Evolutionary conservation across 37 sponge, comb jelly and placozoan genomes (phyloP).

Genomic region (Bolinopsis microptera): DNA sequence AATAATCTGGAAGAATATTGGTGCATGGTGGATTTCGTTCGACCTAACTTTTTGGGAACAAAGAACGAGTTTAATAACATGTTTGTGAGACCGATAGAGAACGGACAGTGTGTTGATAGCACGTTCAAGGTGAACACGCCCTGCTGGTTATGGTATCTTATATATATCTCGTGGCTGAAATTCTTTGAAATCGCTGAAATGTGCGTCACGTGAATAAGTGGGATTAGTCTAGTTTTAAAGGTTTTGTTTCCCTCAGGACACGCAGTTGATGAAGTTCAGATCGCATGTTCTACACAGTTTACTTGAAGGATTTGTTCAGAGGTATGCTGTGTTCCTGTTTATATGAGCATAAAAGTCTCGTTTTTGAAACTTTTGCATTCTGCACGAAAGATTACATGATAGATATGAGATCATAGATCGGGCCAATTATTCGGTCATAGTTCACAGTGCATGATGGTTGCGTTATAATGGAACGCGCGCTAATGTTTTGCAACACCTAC

Average conservation of each 20-base stretch:
- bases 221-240: too few relatives aligned
- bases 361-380: not conserved
- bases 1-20: constrained; percentile 98
- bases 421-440: not conserved
- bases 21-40: constrained; percentile 99
- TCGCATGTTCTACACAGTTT: constrained; percentile 72
- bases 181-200: not conserved
- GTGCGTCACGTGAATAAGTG: not conserved
- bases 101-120: constrained; percentile 97
- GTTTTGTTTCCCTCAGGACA: constrained; percentile 71
- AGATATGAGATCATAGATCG: not conserved
- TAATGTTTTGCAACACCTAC: not conserved
- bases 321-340: not conserved
- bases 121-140: constrained; percentile 70
- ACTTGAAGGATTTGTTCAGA: constrained; percentile 71
- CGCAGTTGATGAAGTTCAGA: constrained; percentile 69
- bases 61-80: constrained; percentile 92
- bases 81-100: constrained; percentile 92
- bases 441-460: not conserved
- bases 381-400: not conserved
- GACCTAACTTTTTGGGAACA: constrained; percentile 96
- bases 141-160: not conserved
- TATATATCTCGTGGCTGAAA: not conserved
- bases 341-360: not conserved
- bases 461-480: not conserved